These are phyloP conservation scores for Megaceryle maxima DNA, from an alignment of 2,113 vertebrate species.

Conservation along the genomic window DNA sequence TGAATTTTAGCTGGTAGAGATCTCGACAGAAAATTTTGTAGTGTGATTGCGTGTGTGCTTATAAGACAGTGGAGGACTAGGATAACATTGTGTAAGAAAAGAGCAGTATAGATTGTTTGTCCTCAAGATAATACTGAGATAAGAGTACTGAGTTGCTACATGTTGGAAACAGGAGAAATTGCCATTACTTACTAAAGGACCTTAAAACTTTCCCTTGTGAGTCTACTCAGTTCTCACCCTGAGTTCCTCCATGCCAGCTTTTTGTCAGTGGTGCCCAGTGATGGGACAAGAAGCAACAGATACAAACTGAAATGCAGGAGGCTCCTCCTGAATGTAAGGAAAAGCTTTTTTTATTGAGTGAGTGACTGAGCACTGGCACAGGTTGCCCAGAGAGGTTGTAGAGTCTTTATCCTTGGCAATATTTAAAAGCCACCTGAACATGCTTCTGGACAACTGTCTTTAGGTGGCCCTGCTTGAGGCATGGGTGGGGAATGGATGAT, in stretches of 20 bases:
- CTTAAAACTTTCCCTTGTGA: neutral
- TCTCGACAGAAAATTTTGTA: neutral
- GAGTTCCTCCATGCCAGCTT: neutral
- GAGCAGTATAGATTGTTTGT: neutral
- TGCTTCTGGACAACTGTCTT: neutral
- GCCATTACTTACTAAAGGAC: neutral
- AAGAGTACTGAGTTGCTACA: neutral
- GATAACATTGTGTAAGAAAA: neutral
- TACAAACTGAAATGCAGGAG: neutral
- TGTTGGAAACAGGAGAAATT: neutral
- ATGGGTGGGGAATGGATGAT: accelerated
- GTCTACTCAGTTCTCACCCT: neutral
- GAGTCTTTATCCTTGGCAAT: no score
- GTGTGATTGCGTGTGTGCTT: neutral
- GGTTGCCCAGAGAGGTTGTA: neutral
- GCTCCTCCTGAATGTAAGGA: neutral
- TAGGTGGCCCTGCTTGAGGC: no score
- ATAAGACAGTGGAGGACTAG: neutral
- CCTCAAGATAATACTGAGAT: neutral
- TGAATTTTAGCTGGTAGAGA: neutral
- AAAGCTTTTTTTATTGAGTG: neutral
- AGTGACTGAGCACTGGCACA: neutral
- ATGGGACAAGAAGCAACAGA: neutral
- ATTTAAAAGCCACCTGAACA: neutral
- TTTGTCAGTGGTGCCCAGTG: neutral